Base-by-base conservation (phyloP, 2,113 vertebrate species). In the Opisthocomus hoazin region DNA sequence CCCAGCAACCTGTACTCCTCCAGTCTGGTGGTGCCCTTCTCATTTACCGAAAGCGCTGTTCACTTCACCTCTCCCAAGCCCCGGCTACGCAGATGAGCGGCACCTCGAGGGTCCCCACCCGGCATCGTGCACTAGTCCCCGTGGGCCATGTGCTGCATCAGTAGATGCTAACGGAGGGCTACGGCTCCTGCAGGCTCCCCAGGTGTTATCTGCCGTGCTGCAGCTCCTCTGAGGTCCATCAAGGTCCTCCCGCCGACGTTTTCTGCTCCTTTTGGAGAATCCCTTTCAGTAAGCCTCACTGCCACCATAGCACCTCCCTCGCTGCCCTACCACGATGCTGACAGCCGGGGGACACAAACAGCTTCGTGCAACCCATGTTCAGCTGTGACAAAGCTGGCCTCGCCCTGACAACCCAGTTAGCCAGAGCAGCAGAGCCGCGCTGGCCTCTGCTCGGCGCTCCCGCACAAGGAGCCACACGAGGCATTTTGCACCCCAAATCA, bases 381-480 rank as follows among this genome's bases (percentile, higher is more conserved):
- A 43, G 43, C 56, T 57, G 19, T 2, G 0, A 41, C 16, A 73
- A 51, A 75, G 56, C 50, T 0, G 2, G 24, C 11, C 19, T 56
- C 13, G 2, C 39, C 29, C 34, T 70, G 64, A 73, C 83, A 90
- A 78, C 22, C 9, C 30, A 15, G 18, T 19, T n/a, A 29, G 24
- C 18, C 61, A 39, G 16, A 78, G 29, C 81, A 51, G 19, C 53
- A 51, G 36, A 83, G 29, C 34, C 46, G 19, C 1, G 0, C 4
- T 79, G 54, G 65, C 36, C 26, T 74, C 61, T 34, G 50, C 17
- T 46, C 4, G 1, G 12, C 30, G 8, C 15, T 69, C 41, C 32
- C 4, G 1, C 32, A 32, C 0, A 0, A 56, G 36, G 39, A 79
- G 45, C 30, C 61, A 39, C 1, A 0, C 1, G 2, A 84, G 57